phyloP scores from a whole-genome alignment of 2,797 vertebrate genomes.

The Acrocephalus scirpaceus region DNA sequence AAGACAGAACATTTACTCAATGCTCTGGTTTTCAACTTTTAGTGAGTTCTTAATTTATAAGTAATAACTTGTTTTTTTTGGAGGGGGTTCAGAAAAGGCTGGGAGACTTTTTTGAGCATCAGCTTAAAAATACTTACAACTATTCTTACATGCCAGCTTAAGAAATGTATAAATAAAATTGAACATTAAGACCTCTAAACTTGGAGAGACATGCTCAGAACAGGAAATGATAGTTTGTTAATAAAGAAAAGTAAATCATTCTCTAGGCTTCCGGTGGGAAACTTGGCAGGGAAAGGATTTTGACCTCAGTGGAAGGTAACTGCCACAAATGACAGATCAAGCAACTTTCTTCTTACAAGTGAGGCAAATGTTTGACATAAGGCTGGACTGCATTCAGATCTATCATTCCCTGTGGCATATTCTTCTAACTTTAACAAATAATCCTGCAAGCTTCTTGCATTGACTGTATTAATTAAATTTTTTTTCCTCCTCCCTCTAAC shows the following conservation, averaged over 20 bases:
- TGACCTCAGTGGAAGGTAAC: slow-evolving; percentile 75
- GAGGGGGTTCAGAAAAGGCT: slow-evolving; percentile 44
- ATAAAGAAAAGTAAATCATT: slow-evolving; percentile 81
- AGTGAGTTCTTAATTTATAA: slow-evolving; percentile 65
- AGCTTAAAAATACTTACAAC: slow-evolving; percentile 40
- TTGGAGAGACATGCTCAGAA: slow-evolving; percentile 64
- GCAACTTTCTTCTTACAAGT: slow-evolving; percentile 65
- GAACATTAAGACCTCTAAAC: slow-evolving; percentile 67
- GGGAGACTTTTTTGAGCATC: slow-evolving; percentile 1
- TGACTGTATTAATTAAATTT: not conserved
- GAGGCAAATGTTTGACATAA: slow-evolving; percentile 68
- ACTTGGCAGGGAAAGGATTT: slow-evolving; percentile 76
- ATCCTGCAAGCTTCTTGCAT: slow-evolving; percentile 9
- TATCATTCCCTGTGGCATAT: slow-evolving; percentile 31
- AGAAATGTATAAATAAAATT: slow-evolving; percentile 65
- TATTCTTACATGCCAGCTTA: slow-evolving; percentile 67
- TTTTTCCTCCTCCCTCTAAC: not conserved
- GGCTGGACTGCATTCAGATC: slow-evolving; percentile 41
- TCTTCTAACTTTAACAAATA: slow-evolving; percentile 54
- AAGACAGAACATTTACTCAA: slow-evolving; percentile 8
- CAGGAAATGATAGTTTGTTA: slow-evolving; percentile 79
- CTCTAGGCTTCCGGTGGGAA: slow-evolving; percentile 78
- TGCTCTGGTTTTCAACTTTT: slow-evolving; percentile 18
- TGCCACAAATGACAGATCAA: slow-evolving; percentile 75
- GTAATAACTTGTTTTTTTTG: slow-evolving; percentile 67